Evolutionary conservation across 2,888 invertebrate genomes (phyloP).

Genomic region (Sinodicranocentrus sp.): DNA sequence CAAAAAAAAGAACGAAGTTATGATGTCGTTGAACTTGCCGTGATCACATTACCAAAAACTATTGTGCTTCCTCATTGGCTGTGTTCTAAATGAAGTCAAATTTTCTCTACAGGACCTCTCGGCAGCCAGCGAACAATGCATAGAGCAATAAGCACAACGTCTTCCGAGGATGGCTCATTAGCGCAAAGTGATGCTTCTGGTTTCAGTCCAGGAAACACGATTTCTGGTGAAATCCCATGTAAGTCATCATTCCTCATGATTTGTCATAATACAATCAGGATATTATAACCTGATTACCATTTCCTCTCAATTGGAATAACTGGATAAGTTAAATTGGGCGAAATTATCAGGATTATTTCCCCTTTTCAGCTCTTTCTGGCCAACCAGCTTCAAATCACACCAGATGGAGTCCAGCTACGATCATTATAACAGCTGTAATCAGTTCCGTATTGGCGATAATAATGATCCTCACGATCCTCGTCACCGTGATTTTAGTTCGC

Average conservation of each 20-base stretch:
- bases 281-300: too few relatives aligned
- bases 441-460: conserved; percentile 75
- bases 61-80: background rate
- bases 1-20: too few relatives aligned
- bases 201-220: conserved; percentile 21
- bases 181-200: conserved; percentile 57
- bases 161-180: conserved; percentile 55
- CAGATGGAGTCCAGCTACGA: conserved; percentile 74
- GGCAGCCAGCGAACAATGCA: conserved; percentile 45
- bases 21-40: too few relatives aligned
- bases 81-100: background rate
- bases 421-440: conserved; percentile 75
- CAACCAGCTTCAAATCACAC: conserved; percentile 60
- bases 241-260: conserved; percentile 6
- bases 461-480: conserved; percentile 72
- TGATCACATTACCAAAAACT: background rate
- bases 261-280: background rate
- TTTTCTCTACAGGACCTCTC: conserved; percentile 25
- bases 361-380: conserved; percentile 36
- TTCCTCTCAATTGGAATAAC: too few relatives aligned
- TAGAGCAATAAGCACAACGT: conserved; percentile 42
- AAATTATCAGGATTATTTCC: too few relatives aligned
- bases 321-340: too few relatives aligned
- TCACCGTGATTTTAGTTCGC: conserved; percentile 72
- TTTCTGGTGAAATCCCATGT: conserved; percentile 51